These are phyloP conservation scores for Arvicanthis niloticus DNA, from an alignment of 2,113 vertebrate species.

Conservation along the genomic window DNA sequence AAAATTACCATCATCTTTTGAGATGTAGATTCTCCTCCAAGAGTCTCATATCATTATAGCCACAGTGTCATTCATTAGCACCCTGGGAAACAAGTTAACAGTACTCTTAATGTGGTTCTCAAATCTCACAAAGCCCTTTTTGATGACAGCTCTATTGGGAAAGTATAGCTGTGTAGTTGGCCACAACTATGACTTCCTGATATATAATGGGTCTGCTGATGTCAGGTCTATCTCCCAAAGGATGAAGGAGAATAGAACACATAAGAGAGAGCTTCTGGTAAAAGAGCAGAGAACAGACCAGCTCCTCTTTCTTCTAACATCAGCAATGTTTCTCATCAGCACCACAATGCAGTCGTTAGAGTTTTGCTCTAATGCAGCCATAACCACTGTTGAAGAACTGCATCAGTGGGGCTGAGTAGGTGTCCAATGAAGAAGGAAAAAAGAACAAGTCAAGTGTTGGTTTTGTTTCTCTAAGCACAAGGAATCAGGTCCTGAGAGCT, in stretches of 20 bases:
- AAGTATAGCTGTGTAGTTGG: not conserved
- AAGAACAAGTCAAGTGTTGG: not conserved
- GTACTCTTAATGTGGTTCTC: not conserved
- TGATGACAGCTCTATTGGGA: not conserved
- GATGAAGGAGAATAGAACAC: not conserved
- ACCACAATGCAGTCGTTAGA: not conserved
- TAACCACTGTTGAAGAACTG: not conserved
- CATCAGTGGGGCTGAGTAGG: not conserved
- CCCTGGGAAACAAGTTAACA: constrained; percentile 2
- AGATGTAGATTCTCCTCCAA: not conserved
- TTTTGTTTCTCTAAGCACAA: not conserved
- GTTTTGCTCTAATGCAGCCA: not conserved
- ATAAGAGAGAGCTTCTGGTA: not conserved
- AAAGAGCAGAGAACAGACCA: not conserved
- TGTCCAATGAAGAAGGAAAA: not conserved
- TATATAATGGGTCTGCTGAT: not conserved
- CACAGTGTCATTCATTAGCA: not conserved
- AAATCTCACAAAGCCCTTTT: not conserved
- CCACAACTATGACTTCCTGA: not conserved
- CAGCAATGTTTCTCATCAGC: not conserved
- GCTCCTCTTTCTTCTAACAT: not conserved
- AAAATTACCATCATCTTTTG: not conserved
- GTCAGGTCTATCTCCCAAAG: not conserved
- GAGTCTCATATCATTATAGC: not conserved
- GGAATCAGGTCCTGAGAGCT: not conserved